Conservation (phyloP, 1,140 invertebrate species). For the Acromyrmex charruanus region DNA sequence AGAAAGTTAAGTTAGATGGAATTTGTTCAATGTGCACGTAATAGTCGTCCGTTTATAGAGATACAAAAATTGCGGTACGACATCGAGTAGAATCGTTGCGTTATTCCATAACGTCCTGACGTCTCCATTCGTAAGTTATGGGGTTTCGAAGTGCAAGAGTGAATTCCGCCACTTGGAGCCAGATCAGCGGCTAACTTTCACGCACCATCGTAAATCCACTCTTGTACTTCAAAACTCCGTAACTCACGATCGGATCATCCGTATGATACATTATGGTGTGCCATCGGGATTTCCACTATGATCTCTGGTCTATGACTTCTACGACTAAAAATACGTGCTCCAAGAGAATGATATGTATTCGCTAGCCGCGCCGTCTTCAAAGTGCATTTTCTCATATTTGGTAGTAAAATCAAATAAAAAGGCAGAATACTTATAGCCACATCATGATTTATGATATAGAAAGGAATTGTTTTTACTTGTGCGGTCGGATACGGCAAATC, state of each 20-base stretch:
- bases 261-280: conserved; percentile 76
- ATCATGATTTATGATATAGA: conserved; percentile 24
- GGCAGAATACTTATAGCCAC: conserved; percentile 49
- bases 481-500: neutral
- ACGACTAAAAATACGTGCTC: conserved; percentile 64
- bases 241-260: conserved; percentile 77
- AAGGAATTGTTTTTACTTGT: conserved; percentile 2
- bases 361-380: conserved; percentile 29
- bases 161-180: conserved; percentile 74
- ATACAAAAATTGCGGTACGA: conserved; percentile 26
- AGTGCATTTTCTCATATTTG: conserved; percentile 74
- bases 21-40: neutral
- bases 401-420: conserved; percentile 73
- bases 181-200: conserved; percentile 77
- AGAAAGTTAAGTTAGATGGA: neutral
- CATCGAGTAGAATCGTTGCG: conserved; percentile 58
- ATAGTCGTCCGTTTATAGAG: neutral
- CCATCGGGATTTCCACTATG: conserved; percentile 65
- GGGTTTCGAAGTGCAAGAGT: conserved; percentile 74
- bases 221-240: conserved; percentile 75
- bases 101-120: conserved; percentile 70
- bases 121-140: conserved; percentile 72
- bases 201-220: conserved; percentile 76
- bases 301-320: conserved; percentile 43
- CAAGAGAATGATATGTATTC: conserved; percentile 67